Base-by-base conservation (phyloP, 2,888 invertebrate genomes). In the Cataglyphis cursor region DNA sequence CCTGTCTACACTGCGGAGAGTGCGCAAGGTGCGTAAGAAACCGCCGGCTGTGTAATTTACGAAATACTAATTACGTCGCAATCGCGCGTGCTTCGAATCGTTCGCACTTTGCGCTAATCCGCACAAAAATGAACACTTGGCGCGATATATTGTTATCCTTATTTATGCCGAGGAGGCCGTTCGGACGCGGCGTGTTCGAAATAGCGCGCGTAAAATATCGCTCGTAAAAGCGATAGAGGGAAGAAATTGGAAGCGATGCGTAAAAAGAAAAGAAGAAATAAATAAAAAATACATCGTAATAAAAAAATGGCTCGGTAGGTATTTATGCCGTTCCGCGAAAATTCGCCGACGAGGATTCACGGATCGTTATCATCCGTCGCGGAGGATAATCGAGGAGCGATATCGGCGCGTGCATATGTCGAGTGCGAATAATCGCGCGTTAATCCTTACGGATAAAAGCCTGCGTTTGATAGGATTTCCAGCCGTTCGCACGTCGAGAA, bases 21-120 rank as follows among this genome's bases (percentile, higher is more conserved):
- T 35, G 62, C 41, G 51, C 70, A 80, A 76, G 73, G 80, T 62
- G 73, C 78, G 82, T 24, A 35, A 24, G n/a, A 66, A 57, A 35
- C 59, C 81, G 59, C 73, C 59, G 65, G 75, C 80, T 80, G 70
- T 80, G 74, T 83, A 83, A 85, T 83, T 85, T 83, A 72, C 83
- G 70, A 85, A 83, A 83, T 83, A 85, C 80, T 85, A 83, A 85
- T 85, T 85, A 75, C 70, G 68, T 82, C 54, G 81, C 75, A 12
- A 9, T 35, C 41, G 28, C 41, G 81, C 65, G 65, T 76, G 76
- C 65, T 65, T 44, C 65, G 62, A 75, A 57, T 35, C 65, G 41
- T 59, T 76, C 65, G 44, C 78, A 59, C 59, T 59, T 59, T 24
- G 18, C 44, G 59, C 78, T 80, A 80, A 80, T 80, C 78, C 72